Base-by-base conservation (phyloP, 2,113 vertebrate genomes). In the Alexandromys fortis region DNA sequence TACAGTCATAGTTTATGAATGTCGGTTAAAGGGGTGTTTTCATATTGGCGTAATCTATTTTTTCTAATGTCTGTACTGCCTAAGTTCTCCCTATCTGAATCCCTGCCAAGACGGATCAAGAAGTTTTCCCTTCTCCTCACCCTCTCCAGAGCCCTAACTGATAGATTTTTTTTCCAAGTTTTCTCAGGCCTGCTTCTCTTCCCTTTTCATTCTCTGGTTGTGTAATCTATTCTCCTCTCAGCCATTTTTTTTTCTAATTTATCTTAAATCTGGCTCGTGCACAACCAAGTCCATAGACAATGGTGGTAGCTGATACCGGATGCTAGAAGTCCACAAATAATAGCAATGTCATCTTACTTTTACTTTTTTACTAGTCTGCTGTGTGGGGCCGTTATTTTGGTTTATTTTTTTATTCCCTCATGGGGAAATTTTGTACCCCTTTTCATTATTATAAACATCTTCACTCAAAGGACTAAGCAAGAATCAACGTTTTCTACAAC, bases 1-100 rank as follows among this genome's bases (percentile, higher is more conserved):
- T 89, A 91, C 86, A 82, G 81, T 75, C 42, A 86, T 72, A n/a
- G 42, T 91, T 96, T 93, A 82, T 86, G 92, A 93, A 94, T 93
- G 77, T 83, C 91, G 30, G n/a, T 55, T 89, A 92, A 94, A 95
- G 17, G 38, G 49, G 70, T 86, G 52, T 78, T 95, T 94, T 96
- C 12, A 95, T 94, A 38, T 82, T 83, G 88, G 8, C 78, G 14
- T 70, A 82, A 70, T 90, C 10, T 76, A 70, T 90, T 83, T 85
- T 77, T 65, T 42, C 49, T 96, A 77, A 24, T 78, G 96, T 95
- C 75, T 86, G 5, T 68, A 70, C 52, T 94, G 85, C 73, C 81
- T 75, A 78, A 86, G 89, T 79, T 94, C 76, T 92, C 86, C 73
- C n/a, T 30, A 55, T 89, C 30, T 83, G 90, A 97, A 83, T 92